Percentiles rank a stretch among this genome's conserved stretches.
Evolutionary conservation across 2,113 vertebrate species (phyloP).

Genomic region (Tretioscincus oriximinensis): DNA sequence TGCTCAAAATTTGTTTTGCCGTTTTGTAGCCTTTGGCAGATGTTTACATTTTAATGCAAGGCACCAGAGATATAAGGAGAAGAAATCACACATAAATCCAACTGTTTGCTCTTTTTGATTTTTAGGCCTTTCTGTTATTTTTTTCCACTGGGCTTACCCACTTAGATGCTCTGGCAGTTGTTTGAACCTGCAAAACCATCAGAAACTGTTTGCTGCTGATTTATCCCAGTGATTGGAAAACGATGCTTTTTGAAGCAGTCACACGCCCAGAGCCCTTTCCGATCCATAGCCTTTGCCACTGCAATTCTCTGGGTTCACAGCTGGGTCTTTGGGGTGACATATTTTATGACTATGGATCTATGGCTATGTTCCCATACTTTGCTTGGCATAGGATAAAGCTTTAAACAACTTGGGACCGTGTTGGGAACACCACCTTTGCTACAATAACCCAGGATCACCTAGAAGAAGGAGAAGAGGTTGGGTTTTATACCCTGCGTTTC

Average conservation of each 20-base stretch:
- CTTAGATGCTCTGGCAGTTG: slow-evolving; percentile 27
- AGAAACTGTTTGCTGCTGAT: background rate
- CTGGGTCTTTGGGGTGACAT: background rate
- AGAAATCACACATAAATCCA: slow-evolving; percentile 35
- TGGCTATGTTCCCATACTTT: background rate
- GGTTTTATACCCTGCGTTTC: no score
- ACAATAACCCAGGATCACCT: no score
- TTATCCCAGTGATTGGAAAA: slow-evolving; percentile 2
- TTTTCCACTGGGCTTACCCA: background rate
- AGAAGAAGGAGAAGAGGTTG: no score
- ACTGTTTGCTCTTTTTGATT: slow-evolving; percentile 18
- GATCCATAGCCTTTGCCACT: slow-evolving; percentile 27
- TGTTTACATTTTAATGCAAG: slow-evolving; percentile 55
- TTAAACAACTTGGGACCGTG: no score
- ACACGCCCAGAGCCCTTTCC: background rate
- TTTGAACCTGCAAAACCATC: background rate
- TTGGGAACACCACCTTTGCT: no score
- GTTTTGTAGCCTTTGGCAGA: slow-evolving; percentile 50
- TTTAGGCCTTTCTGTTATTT: background rate
- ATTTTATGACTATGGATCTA: background rate
- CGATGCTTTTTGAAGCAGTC: background rate
- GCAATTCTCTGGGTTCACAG: background rate
- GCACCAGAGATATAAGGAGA: slow-evolving; percentile 34
- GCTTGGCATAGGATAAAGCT: no score
- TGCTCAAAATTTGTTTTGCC: slow-evolving; percentile 48